Evolutionary conservation across 2,888 invertebrate species (phyloP), one percentile per base, ranked within the genome.

Genomic region (Drosophila putrida): DNA sequence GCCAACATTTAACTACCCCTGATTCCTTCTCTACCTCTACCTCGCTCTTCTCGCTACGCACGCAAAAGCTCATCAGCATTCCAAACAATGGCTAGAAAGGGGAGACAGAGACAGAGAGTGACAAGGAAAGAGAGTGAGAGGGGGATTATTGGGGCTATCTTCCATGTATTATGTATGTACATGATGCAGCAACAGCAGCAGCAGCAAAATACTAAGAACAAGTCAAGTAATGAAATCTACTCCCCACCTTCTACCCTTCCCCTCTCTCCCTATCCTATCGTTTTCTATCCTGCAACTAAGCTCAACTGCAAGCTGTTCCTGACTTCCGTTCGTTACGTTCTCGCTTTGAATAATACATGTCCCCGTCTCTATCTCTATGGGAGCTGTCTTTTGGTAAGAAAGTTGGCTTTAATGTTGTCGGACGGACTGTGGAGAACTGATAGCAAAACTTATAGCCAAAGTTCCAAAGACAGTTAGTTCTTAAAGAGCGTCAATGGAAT

Each of bases 61-160:
- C 49, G 57, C 43, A 62, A 57, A 70, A 77, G 64, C 75, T 76
- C 75, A 76, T 78, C 78, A 75, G 63, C 75, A 75, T 78, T 74
- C 62, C 53, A 59, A 36, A 36, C 57, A 57, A 57, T 13, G 33
- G 31, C 9, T 13, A 20, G 33, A 10, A 27, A 28, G n/a, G 20
- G 6, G 25, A 6, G 36, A 4, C 36, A 20, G 20, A 2, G 13
- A 15, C 15, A 15, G 31, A 9, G 36, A n/a, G 36, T 6, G 13
- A 25, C 6, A 10, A 10, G 31, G 28, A 28, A 8, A 28, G 28
- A 28, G 2, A 9, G 31, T 8, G 6, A 31, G 25, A 11, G 31
- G 13, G 15, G 25, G 28, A n/a, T 6, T 13, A 20, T 50, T 35
- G 20, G 25, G n/a, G 28, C 11, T 20, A 27, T 57, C 36, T 57